These are phyloP conservation scores for Lagria hirta DNA, from an alignment of 2,888 invertebrate genomes.

Conservation along the genomic window DNA sequence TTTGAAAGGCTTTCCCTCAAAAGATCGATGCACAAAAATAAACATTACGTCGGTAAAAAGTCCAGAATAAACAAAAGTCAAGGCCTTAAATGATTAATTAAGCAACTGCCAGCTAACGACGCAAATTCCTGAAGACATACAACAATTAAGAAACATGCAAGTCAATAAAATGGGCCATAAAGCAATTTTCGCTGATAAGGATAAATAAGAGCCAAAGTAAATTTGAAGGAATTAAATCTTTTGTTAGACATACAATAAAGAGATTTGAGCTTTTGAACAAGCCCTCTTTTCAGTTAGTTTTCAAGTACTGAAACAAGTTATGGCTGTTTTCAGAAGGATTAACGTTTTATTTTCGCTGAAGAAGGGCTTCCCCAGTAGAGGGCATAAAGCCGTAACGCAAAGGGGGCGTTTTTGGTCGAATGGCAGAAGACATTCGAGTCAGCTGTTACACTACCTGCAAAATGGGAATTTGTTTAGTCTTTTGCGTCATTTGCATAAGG, in stretches of 20 bases:
- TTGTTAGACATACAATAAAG: conserved; percentile 29
- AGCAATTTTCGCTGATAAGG: conserved; percentile 27
- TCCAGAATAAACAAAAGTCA: too few species aligned
- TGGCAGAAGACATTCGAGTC: too few species aligned
- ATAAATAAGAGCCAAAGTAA: conserved; percentile 28
- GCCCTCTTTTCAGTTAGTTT: conserved; percentile 29
- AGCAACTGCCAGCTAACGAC: conserved; percentile 5
- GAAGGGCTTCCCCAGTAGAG: conserved; percentile 37
- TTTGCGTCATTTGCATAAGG: conserved; percentile 17
- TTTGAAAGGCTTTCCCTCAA: too few species aligned
- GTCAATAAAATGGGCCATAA: conserved; percentile 29
- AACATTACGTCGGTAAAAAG: too few species aligned
- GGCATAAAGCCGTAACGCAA: too few species aligned
- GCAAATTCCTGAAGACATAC: conserved; percentile 14
- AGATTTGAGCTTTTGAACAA: conserved; percentile 26
- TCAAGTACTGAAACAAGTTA: conserved; percentile 36
- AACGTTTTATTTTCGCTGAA: conserved; percentile 44
- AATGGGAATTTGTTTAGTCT: conserved; percentile 16
- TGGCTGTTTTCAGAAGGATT: conserved; percentile 42
- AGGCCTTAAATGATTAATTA: conserved; percentile 19
- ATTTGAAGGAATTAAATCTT: conserved; percentile 29
- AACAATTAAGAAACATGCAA: conserved; percentile 20
- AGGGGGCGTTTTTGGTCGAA: too few species aligned
- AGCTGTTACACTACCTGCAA: too few species aligned
- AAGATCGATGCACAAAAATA: too few species aligned